These are phyloP conservation scores for Tetramorium simillimum DNA, from an alignment of 1,140 invertebrate species.

Conservation along the genomic window DNA sequence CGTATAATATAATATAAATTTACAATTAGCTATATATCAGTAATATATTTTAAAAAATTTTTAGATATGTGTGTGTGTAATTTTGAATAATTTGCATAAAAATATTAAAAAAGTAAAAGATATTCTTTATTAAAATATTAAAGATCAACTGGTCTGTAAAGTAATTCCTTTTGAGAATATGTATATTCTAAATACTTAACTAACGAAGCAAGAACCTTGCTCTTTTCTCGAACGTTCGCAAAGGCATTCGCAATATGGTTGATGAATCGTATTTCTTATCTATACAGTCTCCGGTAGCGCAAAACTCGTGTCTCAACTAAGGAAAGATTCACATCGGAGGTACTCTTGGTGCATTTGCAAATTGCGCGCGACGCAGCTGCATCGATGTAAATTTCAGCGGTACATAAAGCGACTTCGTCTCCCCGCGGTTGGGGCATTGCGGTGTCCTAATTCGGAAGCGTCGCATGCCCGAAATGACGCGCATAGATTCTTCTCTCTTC, in stretches of 20 bases:
- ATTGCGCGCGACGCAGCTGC: slow-evolving; percentile 52
- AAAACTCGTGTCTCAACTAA: slow-evolving; percentile 21
- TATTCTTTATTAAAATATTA: slow-evolving; percentile 9
- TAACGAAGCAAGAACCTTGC: slow-evolving; percentile 12
- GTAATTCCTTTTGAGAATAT: not conserved
- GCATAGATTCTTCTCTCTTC: slow-evolving; percentile 37
- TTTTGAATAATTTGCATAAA: not conserved
- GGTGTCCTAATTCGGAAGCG: slow-evolving; percentile 47
- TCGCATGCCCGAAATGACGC: slow-evolving; percentile 46
- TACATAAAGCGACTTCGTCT: slow-evolving; percentile 36
- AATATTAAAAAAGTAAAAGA: not conserved
- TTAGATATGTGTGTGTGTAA: not conserved
- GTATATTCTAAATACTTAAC: slow-evolving; percentile 14
- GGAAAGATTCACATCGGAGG: slow-evolving; percentile 51
- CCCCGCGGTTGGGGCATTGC: not conserved
- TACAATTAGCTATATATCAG: not conserved
- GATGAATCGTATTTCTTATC: slow-evolving; percentile 33
- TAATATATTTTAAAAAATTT: no score
- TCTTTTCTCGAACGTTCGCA: not conserved
- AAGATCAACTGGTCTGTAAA: not conserved
- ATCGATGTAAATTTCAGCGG: slow-evolving; percentile 55
- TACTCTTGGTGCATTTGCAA: slow-evolving; percentile 54
- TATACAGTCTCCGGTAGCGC: not conserved
- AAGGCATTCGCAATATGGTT: not conserved
- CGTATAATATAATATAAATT: not conserved